Evolutionary conservation across 2,113 vertebrate species (phyloP), one percentile per base, ranked within the genome.

Genomic region (Leucosticte australis): DNA sequence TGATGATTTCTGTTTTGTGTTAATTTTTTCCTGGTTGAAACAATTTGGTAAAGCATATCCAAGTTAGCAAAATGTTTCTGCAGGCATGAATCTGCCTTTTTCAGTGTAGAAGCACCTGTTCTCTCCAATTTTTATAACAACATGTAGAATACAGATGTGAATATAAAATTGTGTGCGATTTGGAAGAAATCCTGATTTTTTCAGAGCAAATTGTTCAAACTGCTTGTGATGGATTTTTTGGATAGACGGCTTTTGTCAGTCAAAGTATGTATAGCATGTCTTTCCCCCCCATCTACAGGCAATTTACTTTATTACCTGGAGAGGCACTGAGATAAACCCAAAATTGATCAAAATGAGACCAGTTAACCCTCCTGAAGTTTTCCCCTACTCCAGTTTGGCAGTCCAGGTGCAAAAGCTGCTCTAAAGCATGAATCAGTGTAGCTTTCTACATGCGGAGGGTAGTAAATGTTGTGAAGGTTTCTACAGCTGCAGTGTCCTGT

Each of bases 271-370:
- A 57, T 62, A 47, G 46, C 16, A 9, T 79, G 50, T 73, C 74
- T 94, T 95, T 74, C 83, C 83, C 75, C 53, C 79, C 81, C 81
- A 71, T 93, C 80, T 94, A 60, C 47, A 92, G 49, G 47, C 69
- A 94, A 74, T 50, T 93, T 75, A 41, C 42, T 84, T 94, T 65
- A 83, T 88, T 83, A 73, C 82, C 47, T 88, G 53, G 20, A 80
- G 13, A 73, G 42, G 23, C 57, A 80, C 26, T n/a, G 37, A 53
- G 59, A 46, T 53, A 37, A 80, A 31, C 46, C 44, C n/a, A 60
- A 57, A 80, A 82, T 30, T 60, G 26, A 83, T 87, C 26, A 56
- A 69, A 80, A 79, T 44, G 24, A 57, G 67, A 85, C 59, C 50
- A 59, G 52, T 67, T 83, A 70, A 92, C 39, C 33, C 37, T 73